Evolutionary conservation across 2,888 invertebrate genomes (phyloP).

Genomic region (Bugula neritina): DNA sequence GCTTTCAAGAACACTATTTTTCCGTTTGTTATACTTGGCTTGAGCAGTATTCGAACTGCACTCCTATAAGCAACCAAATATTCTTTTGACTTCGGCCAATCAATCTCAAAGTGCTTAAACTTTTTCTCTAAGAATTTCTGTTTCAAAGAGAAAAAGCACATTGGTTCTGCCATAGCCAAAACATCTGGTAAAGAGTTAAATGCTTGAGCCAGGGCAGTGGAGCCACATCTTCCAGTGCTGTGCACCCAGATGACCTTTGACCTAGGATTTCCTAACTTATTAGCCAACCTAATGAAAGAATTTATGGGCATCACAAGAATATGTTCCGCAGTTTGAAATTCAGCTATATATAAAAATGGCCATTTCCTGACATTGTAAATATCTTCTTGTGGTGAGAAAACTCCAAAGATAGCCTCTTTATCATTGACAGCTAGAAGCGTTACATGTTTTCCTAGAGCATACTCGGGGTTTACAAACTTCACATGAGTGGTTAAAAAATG

Average conservation of each 20-base stretch:
- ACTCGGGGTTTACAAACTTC: slow-evolving; percentile 6
- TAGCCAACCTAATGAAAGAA: not conserved
- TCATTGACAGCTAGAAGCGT: not conserved
- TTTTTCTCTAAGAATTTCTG: not conserved
- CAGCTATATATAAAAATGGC: not conserved
- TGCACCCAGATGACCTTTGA: not conserved
- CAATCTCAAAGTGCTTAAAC: not conserved
- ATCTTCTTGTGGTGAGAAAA: not conserved
- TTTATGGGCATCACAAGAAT: not conserved
- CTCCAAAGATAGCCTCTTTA: not conserved
- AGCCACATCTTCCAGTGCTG: slow-evolving; percentile 6
- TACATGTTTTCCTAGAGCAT: slow-evolving; percentile 13
- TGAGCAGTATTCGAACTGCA: not conserved
- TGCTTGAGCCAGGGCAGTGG: not conserved
- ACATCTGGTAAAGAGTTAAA: slow-evolving; percentile 18
- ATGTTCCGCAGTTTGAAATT: not conserved
- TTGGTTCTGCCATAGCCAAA: not conserved
- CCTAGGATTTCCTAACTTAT: not conserved
- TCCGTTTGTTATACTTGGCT: not conserved
- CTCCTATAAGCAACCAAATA: not conserved
- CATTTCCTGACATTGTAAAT: not conserved
- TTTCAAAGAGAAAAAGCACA: not conserved
- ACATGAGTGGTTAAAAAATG: slow-evolving; percentile 1
- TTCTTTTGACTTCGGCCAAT: not conserved
- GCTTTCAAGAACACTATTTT: not conserved